Evolutionary conservation across 2,113 vertebrate genomes (phyloP).

Genomic region (Aramus guarauna): DNA sequence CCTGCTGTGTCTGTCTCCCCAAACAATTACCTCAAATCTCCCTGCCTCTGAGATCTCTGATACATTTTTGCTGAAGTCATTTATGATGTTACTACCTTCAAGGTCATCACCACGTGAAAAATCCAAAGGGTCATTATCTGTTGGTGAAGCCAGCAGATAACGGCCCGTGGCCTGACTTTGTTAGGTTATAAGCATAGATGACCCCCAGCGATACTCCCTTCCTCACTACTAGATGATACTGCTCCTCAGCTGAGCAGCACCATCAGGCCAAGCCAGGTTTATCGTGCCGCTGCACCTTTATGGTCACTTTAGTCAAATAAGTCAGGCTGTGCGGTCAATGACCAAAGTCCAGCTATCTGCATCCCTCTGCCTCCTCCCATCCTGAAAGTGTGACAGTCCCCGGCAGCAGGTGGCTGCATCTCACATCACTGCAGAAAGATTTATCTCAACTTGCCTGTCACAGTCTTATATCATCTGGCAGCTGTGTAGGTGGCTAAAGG

Average conservation of each 20-base stretch:
- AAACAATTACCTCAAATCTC: not conserved
- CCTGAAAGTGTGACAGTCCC: not conserved
- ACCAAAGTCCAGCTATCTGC: not conserved
- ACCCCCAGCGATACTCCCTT: not conserved
- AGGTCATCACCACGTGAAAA: not conserved
- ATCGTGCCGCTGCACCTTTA: not conserved
- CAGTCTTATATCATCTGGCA: not conserved
- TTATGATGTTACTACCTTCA: not conserved
- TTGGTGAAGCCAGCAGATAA: not conserved
- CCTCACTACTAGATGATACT: not conserved
- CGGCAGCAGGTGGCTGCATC: not conserved
- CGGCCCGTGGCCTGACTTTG: not conserved
- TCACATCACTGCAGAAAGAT: not conserved
- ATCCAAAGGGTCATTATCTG: not conserved
- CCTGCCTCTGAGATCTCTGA: not conserved
- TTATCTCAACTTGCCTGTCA: not conserved
- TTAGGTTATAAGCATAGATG: not conserved
- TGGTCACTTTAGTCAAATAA: not conserved
- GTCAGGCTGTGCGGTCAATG: not conserved
- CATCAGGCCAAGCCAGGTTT: not conserved
- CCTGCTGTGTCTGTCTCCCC: not conserved
- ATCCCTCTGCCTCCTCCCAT: not conserved
- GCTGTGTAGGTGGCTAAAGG: slow-evolving; percentile 9
- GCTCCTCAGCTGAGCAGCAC: not conserved
- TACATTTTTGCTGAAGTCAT: not conserved